phyloP scores from a whole-genome alignment of 2,113 vertebrate species.

The Leucopsar rothschildi region DNA sequence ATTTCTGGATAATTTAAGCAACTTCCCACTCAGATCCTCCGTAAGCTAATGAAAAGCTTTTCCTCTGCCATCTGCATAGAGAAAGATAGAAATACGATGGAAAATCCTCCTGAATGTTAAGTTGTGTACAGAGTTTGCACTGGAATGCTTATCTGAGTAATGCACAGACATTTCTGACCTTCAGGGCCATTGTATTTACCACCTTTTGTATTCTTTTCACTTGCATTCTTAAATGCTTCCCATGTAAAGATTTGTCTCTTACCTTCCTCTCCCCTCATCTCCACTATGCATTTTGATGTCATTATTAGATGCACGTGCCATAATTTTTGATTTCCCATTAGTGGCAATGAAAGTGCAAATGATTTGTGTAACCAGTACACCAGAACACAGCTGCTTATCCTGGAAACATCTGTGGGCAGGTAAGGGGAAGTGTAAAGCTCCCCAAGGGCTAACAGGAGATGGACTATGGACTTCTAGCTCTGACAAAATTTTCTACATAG shows the following conservation, averaged over 20 bases:
- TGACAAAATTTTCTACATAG: not conserved
- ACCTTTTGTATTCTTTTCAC: not conserved
- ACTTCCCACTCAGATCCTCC: not conserved
- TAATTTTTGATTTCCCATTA: not conserved
- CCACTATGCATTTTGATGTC: not conserved
- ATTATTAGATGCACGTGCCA: not conserved
- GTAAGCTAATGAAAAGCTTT: not conserved
- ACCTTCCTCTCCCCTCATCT: not conserved
- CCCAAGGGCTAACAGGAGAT: not conserved
- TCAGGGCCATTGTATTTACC: not conserved
- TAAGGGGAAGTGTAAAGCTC: not conserved
- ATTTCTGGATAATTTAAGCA: not conserved
- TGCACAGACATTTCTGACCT: not conserved
- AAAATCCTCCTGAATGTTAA: not conserved
- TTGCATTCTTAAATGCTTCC: not conserved
- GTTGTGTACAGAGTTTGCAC: not conserved
- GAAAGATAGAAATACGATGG: not conserved
- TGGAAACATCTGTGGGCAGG: not conserved
- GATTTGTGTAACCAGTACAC: not conserved
- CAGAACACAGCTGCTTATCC: not conserved
- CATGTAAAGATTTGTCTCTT: not conserved
- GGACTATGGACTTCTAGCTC: not conserved
- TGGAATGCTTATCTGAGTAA: not conserved
- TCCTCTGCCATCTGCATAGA: not conserved
- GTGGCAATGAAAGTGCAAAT: not conserved